Evolutionary conservation across 2,888 invertebrate genomes (phyloP), one percentile per base, ranked within the genome.

Genomic region (Trichogramma dendrolimi): DNA sequence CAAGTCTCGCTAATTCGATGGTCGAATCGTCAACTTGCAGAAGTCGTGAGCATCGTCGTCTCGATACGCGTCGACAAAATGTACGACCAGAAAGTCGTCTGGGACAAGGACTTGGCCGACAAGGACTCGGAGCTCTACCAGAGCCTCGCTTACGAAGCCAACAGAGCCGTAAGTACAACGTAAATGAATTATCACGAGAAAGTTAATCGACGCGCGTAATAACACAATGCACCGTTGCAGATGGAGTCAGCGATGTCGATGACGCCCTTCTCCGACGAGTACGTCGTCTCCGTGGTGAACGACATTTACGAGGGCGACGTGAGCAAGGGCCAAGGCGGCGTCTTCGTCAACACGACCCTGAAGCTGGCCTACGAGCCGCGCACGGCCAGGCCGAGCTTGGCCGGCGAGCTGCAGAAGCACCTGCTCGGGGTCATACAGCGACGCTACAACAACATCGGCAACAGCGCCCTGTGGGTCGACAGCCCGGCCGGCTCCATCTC

Each of bases 231-330:
- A 55, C 62, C 62, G 61, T 73, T 75, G 7, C 76, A 94, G 94
- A 85, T 95, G 74, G 92, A 93, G 78, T 93, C 94, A 0, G 91
- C 94, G 1, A 91, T 95, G 86, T 91, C 92, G 0, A 92, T 94
- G 90, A 94, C 94, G 0, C 92, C 92, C 0, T 91, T 93, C 74
- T 91, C 92, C 0, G 90, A 92, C 71, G 90, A 91, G 71, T 94
- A 92, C 76, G 86, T 94, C 75, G 88, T 90, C 49, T 87, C 91
- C 0, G 84, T 86, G 58, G 87, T 95, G 1, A 94, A 93, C 75
- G 85, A 86, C 10, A 86, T 94, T 6, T 91, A 91, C 74, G 83
- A 85, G 8, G 89, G 89, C 0, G 89, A 90, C 64, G 82, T 86
- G 8, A 83, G 83, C 55, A 83, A 85, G 67, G 85, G 87, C 0